A percentile compares a stretch with the other conserved stretches of the same genome.
Conservation (phyloP, 2,113 vertebrate species). For the Dipodomys merriami region DNA sequence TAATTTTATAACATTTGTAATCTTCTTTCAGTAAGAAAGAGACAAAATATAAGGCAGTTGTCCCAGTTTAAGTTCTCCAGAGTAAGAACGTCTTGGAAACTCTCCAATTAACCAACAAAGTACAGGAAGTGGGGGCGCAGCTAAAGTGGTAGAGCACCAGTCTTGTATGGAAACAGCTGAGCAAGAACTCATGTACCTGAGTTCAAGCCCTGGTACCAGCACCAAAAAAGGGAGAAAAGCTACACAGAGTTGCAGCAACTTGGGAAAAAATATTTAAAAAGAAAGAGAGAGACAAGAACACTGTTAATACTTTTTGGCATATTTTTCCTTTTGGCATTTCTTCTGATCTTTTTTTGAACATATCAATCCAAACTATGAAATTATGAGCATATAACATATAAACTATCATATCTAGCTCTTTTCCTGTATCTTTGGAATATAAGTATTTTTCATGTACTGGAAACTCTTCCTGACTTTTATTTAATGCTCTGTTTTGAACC, state of each 20-base stretch:
- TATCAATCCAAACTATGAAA: constrained; percentile 44
- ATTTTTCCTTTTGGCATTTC: background rate
- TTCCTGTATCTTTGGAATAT: constrained; percentile 33
- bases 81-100: too few relatives aligned
- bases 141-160: too few relatives aligned
- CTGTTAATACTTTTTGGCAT: background rate
- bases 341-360: constrained; percentile 54
- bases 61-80: background rate
- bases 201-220: too few relatives aligned
- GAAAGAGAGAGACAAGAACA: background rate
- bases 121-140: too few relatives aligned
- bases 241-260: constrained; percentile 40
- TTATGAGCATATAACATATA: background rate
- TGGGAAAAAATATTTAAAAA: background rate
- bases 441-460: background rate
- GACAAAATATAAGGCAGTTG: constrained; percentile 23
- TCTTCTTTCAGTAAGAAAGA: constrained; percentile 48
- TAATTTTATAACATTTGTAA: constrained; percentile 49
- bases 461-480: background rate
- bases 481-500: too few relatives aligned
- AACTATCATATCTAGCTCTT: constrained; percentile 1
- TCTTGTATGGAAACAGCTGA: too few relatives aligned
- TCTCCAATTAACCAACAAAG: too few relatives aligned
- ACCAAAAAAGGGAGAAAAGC: background rate
- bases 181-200: too few relatives aligned